Evolutionary conservation across 2,797 vertebrate genomes (phyloP).

Genomic region (Sparus aurata): DNA sequence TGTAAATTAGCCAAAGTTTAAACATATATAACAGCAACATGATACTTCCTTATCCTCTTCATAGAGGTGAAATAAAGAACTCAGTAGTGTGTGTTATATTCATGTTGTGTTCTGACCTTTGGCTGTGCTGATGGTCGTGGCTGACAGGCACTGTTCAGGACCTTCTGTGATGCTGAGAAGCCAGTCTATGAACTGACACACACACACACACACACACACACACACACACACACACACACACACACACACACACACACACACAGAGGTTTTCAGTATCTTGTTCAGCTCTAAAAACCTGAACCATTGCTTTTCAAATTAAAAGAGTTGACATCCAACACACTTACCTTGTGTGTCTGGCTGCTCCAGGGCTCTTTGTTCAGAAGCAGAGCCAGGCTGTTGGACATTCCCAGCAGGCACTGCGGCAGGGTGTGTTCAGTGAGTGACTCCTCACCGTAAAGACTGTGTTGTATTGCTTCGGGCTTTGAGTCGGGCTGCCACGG

Average conservation of each 20-base stretch:
- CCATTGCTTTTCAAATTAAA: neutral
- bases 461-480: constrained; percentile 53
- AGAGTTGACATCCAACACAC: neutral
- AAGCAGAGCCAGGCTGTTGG: constrained; percentile 87
- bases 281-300: neutral
- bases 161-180: constrained; percentile 89
- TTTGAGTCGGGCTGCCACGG: constrained; percentile 78
- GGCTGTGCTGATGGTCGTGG: constrained; percentile 69
- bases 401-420: constrained; percentile 86
- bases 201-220: constrained; percentile 28
- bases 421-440: constrained; percentile 77
- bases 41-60: too few relatives aligned
- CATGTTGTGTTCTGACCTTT: constrained; percentile 58
- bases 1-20: too few relatives aligned
- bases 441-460: constrained; percentile 79
- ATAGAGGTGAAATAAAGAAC: neutral
- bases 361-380: constrained; percentile 95
- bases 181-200: constrained; percentile 94
- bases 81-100: neutral
- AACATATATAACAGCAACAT: too few relatives aligned
- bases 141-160: constrained; percentile 85
- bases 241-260: too few relatives aligned
- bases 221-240: neutral
- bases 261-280: neutral
- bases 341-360: constrained; percentile 90